Evolutionary conservation across 1,140 invertebrate genomes (phyloP).

Genomic region (Panagrolaimus sp.): DNA sequence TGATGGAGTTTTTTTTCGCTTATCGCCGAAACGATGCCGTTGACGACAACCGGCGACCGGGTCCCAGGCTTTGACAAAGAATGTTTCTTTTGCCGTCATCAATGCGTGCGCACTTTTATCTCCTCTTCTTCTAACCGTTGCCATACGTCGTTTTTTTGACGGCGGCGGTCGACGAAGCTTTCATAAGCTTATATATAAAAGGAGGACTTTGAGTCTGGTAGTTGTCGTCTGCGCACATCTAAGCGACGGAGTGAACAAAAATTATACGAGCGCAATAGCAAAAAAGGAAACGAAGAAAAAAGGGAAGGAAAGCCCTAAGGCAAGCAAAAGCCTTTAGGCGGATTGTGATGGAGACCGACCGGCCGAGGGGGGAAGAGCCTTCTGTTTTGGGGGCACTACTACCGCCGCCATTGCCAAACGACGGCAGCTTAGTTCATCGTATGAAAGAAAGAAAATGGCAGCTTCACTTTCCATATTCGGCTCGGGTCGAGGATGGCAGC

Average conservation of each 20-base stretch:
- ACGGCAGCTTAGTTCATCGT: conserved; percentile 13
- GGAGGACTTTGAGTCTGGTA: no score
- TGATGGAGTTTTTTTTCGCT: conserved; percentile 13
- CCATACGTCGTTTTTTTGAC: conserved; percentile 1
- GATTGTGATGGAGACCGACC: conserved; percentile 13
- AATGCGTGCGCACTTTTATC: conserved; percentile 5
- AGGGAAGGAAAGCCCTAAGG: conserved; percentile 2
- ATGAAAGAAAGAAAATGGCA: neutral
- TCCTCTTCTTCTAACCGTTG: neutral
- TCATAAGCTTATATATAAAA: conserved; percentile 8
- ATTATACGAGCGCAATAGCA: neutral
- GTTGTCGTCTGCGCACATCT: conserved; percentile 16
- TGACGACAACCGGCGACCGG: conserved; percentile 1
- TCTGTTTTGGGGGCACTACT: neutral
- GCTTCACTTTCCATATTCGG: conserved; percentile 15
- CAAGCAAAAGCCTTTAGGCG: neutral
- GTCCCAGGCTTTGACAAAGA: conserved; percentile 4
- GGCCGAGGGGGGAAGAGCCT: conserved; percentile 11
- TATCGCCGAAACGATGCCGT: conserved; percentile 9
- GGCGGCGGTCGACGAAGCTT: neutral
- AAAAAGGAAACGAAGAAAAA: neutral
- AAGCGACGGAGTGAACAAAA: neutral
- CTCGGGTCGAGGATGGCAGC: conserved; percentile 2
- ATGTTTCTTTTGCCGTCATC: neutral
- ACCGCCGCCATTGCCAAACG: neutral